Evolutionary conservation across 2,888 invertebrate species (phyloP).

Genomic region (Stramonita haemastoma): DNA sequence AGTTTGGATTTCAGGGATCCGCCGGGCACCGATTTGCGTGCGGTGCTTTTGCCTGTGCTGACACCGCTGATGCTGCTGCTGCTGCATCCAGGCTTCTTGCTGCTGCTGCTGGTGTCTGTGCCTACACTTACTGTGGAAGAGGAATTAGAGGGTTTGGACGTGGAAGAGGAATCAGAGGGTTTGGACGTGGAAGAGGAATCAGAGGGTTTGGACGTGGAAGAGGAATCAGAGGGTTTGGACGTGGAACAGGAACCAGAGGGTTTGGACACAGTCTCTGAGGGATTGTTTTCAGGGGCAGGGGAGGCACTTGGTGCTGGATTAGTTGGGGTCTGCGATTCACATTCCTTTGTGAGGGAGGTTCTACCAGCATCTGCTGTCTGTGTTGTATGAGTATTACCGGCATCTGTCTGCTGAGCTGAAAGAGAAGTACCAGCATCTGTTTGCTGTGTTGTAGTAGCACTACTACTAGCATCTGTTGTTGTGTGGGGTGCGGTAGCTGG

Average conservation of each 20-base stretch:
- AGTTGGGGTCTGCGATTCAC: not conserved
- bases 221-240: not conserved
- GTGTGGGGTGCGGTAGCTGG: too few relatives aligned
- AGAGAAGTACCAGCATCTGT: too few relatives aligned
- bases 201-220: not conserved
- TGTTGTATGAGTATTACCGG: too few relatives aligned
- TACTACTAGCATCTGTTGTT: too few relatives aligned
- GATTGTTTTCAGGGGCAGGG: not conserved
- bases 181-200: not conserved
- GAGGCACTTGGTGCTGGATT: not conserved
- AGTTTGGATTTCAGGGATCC: not conserved
- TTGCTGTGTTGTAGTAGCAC: too few relatives aligned
- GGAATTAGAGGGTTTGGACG: too few relatives aligned
- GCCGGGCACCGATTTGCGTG: slow-evolving; percentile 12
- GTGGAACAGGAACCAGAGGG: too few relatives aligned
- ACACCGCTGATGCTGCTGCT: too few relatives aligned
- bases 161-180: too few relatives aligned
- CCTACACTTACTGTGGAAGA: not conserved
- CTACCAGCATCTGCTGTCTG: too few relatives aligned
- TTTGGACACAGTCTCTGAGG: not conserved
- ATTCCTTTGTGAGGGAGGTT: not conserved
- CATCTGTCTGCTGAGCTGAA: too few relatives aligned
- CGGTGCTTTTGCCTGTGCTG: not conserved
- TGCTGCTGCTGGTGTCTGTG: not conserved
- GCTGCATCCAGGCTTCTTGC: not conserved